Conservation (phyloP, 2,888 invertebrate species). For the Cantharis rustica region DNA sequence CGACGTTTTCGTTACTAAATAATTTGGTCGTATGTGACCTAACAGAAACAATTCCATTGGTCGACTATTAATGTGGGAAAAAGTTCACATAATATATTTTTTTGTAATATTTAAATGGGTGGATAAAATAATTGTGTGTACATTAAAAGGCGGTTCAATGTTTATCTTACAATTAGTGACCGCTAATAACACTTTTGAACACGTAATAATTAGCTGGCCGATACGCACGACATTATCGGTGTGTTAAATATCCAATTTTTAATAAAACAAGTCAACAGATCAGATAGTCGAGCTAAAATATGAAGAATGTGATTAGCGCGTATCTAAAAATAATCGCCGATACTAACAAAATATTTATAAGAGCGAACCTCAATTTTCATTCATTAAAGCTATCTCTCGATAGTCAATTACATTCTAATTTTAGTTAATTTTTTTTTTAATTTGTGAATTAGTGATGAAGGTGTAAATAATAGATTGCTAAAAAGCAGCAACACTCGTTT, state of each 20-base stretch:
- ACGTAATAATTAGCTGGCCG: constrained; percentile 3
- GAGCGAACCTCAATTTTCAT: background rate
- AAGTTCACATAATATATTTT: background rate
- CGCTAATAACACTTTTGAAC: constrained; percentile 21
- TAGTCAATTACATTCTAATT: background rate
- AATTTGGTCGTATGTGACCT: background rate
- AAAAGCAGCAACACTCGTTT: background rate
- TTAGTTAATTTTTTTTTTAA: background rate
- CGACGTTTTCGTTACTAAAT: background rate
- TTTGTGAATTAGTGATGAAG: background rate
- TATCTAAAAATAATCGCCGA: background rate
- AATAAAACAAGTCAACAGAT: background rate
- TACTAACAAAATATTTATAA: background rate
- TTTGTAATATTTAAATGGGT: background rate
- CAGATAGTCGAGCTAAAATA: background rate
- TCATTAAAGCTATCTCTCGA: background rate
- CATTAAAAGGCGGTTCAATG: constrained; percentile 29
- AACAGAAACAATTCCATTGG: background rate
- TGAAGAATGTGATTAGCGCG: background rate
- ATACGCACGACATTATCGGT: background rate
- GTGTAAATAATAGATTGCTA: background rate
- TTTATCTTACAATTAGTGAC: constrained; percentile 31
- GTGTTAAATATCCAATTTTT: background rate
- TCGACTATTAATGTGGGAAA: background rate
- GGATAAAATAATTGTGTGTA: constrained; percentile 28